These are phyloP conservation scores for Neogobius melanostomus DNA, from an alignment of 2,113 vertebrate genomes.

Conservation along the genomic window DNA sequence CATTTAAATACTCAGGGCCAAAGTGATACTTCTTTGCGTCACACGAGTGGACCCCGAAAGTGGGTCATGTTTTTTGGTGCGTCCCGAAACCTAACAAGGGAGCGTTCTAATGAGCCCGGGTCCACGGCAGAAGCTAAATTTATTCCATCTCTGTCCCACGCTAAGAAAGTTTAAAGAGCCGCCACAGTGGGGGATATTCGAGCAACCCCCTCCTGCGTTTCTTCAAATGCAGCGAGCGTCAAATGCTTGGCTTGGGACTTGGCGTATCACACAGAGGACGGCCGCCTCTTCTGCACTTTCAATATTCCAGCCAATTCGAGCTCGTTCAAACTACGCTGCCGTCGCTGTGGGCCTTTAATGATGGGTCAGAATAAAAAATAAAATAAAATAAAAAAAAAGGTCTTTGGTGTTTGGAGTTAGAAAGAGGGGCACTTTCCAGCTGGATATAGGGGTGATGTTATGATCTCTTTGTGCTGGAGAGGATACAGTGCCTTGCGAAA, in stretches of 20 bases:
- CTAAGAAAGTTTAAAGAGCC: constrained; percentile 65
- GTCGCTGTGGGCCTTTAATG: constrained; percentile 42
- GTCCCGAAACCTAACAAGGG: constrained; percentile 46
- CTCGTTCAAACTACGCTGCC: constrained; percentile 28
- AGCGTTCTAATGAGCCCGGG: constrained; percentile 58
- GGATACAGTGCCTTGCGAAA: no score
- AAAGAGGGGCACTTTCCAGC: constrained; percentile 8
- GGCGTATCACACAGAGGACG: constrained; percentile 53
- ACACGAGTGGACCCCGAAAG: constrained; percentile 34
- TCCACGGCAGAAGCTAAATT: constrained; percentile 50
- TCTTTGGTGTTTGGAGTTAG: constrained; percentile 12
- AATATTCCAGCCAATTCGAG: constrained; percentile 46
- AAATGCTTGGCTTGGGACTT: constrained; percentile 65
- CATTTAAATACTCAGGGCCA: not conserved
- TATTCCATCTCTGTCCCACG: constrained; percentile 59
- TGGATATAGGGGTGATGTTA: not conserved
- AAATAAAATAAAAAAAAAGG: no score
- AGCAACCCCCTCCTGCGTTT: constrained; percentile 65
- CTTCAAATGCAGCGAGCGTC: constrained; percentile 61
- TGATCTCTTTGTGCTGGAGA: not conserved
- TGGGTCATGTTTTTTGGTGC: constrained; percentile 61
- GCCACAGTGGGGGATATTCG: constrained; percentile 63
- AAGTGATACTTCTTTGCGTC: constrained; percentile 33
- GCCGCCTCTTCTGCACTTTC: constrained; percentile 35
- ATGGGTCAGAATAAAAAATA: constrained; percentile 30